Base-by-base conservation (phyloP, 2,888 invertebrate species). In the Andricus curvator region DNA sequence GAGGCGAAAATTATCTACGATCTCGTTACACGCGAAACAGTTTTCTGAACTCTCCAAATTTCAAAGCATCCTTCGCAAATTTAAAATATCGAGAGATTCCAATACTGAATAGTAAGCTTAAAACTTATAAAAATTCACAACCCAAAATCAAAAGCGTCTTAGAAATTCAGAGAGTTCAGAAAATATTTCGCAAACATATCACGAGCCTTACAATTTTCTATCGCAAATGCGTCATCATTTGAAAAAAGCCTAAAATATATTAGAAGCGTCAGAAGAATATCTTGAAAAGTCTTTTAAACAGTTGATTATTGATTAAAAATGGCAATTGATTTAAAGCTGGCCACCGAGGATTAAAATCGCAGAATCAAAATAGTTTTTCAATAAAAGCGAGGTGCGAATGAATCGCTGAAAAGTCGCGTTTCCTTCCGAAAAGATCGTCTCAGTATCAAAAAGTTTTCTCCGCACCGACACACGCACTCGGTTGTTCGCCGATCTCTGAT, bases 401-500 rank as follows among this genome's bases (percentile, higher is more conserved):
- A 70, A 51, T 70, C 48, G 70, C 48, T 48, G 68, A 33, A 74
- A 56, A 51, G 25, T 56, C 25, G 51, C 70, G 33, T 48, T 74
- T 56, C 51, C 56, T 33, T 51, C 13, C 74, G n/a, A 74, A 74
- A 74, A 20, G n/a, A 64, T 64, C 64, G 64, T 64, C 64, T 29
- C 64, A 22, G 29, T 64, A 60, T 60, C n/a, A 60, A 60, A 60
- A 60, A 11, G 22, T 60, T 11, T 60, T 60, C 60, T 3, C 11
- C 22, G 60, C 13, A 22, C 4, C 11, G 22, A 60, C 60, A 20
- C 11, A 60, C n/a, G 60, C 60, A 60, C 11, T 60, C 8, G 22
- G 22, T 60, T 20, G 60, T 60, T 60, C 22, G 8, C 37, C 29
- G 74, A 60, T 83, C 77, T 74, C 74, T 51, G 29, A 11, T 74